phyloP scores from a whole-genome alignment of 2,888 invertebrate species.

The Diaperis boleti region DNA sequence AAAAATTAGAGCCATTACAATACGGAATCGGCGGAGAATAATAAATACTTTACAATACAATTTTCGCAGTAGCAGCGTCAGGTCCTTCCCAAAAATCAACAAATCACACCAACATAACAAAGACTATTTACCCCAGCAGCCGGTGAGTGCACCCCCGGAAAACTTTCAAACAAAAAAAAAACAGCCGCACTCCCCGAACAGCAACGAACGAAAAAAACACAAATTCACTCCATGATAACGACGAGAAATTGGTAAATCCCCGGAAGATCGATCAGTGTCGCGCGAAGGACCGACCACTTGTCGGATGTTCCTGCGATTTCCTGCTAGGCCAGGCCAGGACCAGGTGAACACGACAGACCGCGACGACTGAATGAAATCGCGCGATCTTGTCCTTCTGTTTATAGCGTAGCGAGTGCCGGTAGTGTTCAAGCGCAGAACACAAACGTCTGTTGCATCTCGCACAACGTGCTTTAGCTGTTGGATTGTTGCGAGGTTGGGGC shows the following conservation, averaged over 20 bases:
- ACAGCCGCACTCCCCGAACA: slow-evolving; percentile 20
- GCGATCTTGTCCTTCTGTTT: slow-evolving; percentile 41
- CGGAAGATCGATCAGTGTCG: slow-evolving; percentile 16
- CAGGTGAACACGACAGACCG: slow-evolving; percentile 46
- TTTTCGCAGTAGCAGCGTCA: slow-evolving; percentile 15
- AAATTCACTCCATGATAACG: slow-evolving; percentile 33
- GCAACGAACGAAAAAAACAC: slow-evolving; percentile 24
- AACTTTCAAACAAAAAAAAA: slow-evolving; percentile 23
- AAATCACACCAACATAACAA: slow-evolving; percentile 6
- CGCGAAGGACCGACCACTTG: slow-evolving; percentile 37
- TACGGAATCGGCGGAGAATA: too few relatives aligned
- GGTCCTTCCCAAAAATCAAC: slow-evolving; percentile 21
- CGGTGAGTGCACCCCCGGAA: slow-evolving; percentile 7
- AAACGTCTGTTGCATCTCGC: slow-evolving; percentile 34
- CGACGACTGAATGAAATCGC: slow-evolving; percentile 48
- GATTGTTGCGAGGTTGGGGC: slow-evolving; percentile 18
- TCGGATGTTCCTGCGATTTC: slow-evolving; percentile 17
- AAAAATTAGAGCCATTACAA: too few relatives aligned
- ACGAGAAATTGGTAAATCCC: neutral
- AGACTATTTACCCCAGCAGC: slow-evolving; percentile 21
- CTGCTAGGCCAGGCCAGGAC: too few relatives aligned
- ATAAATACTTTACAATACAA: too few relatives aligned
- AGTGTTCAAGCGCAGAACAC: slow-evolving; percentile 45
- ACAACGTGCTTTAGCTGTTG: neutral
- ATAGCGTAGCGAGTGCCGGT: slow-evolving; percentile 36